Base-by-base conservation (phyloP, 2,797 vertebrate genomes). In the Hoplostethus atlanticus region DNA sequence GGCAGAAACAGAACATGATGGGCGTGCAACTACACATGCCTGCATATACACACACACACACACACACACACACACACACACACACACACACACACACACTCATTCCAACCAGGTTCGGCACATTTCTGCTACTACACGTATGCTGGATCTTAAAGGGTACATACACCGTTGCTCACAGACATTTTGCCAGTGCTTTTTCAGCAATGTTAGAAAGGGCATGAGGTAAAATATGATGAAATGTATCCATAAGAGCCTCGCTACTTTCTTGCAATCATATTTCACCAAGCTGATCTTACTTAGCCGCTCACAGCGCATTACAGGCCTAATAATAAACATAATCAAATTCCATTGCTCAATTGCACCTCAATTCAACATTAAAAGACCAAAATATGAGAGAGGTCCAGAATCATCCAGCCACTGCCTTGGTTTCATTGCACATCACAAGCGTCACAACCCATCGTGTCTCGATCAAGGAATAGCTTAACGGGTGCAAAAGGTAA, bases 1-100 rank as follows among this genome's bases (percentile, higher is more conserved):
- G 85, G 84, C 85, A 84, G 77, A 84, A 81, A 85, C 81, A 50
- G 54, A 82, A 83, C 76, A 70, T 57, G 75, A 79, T 69, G 46
- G 58, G 53, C 73, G 76, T 2, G 40, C 1, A 21, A 60, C 52
- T 70, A 28, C 28, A 28, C 66, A 21, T 28, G 21, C 16, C 56
- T 10, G 17, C 28, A 28, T 3, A 28, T 3, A 73, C 68, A 74
- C 46, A 63, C 1, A 15, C 52, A 48, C 34, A 40, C 50, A 34
- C 48, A 54, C 67, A 50, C 34, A 51, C 55, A 42, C 68, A 40
- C 17, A 46, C 60, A 28, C 28, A 52, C 25, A 25, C 8, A 16
- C 44, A 58, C 55, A 69, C 28, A 53, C 36, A 10, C 51, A n/a
- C 25, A 62, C 50, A 61, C 28, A 65, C 59, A 54, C 64, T 46